Percentiles rank a stretch among this genome's conserved stretches.
phyloP scores from a whole-genome alignment of 2,113 vertebrate genomes.

The Oceanodroma tethys region DNA sequence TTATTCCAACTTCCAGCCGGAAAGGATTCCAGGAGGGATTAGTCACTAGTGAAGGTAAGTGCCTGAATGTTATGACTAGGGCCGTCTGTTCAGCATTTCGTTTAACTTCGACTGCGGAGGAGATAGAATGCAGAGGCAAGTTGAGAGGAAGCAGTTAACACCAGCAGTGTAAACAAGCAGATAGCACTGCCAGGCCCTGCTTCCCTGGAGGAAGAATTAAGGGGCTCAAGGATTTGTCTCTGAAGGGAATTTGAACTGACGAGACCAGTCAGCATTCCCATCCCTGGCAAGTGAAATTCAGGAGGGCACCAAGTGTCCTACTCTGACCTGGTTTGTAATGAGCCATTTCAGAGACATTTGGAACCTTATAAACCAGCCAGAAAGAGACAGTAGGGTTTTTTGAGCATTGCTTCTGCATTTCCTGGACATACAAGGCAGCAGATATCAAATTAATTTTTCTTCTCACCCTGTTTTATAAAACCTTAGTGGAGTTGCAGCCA shows the following conservation, averaged over 20 bases:
- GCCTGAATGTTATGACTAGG: constrained; percentile 46
- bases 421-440: neutral
- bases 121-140: constrained; percentile 51
- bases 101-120: constrained; percentile 37
- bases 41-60: constrained; percentile 47
- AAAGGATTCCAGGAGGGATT: constrained; percentile 49
- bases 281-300: neutral
- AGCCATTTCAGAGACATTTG: neutral
- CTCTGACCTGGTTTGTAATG: neutral
- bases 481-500: neutral
- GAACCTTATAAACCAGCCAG: neutral
- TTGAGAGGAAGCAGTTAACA: constrained; percentile 60
- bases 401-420: neutral
- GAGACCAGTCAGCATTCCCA: neutral
- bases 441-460: neutral
- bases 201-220: constrained; percentile 52
- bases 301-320: neutral
- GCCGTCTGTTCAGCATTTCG: constrained; percentile 28
- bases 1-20: constrained; percentile 4
- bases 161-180: constrained; percentile 52
- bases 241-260: constrained; percentile 24
- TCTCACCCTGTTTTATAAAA: neutral
- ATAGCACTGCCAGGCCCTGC: constrained; percentile 38
- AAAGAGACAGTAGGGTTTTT: neutral
- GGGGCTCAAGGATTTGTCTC: constrained; percentile 7